A percentile compares a stretch with the other conserved stretches of the same genome.
These are phyloP conservation scores for Papilio machaon DNA, from an alignment of 1,140 invertebrate species.

Conservation along the genomic window DNA sequence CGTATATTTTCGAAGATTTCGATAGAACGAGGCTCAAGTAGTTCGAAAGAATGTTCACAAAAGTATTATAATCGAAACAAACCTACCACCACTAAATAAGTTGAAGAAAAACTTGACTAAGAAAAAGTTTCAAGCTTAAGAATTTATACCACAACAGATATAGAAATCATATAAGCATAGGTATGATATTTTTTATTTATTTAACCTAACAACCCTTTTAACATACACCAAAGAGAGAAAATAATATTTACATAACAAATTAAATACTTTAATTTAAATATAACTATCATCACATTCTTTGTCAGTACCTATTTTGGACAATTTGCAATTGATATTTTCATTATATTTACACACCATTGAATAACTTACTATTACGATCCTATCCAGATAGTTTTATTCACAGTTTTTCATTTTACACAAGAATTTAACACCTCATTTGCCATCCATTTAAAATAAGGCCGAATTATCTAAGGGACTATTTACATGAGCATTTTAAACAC, in stretches of 20 bases:
- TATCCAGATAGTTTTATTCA: slow-evolving; percentile 1
- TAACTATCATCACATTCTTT: slow-evolving; percentile 58
- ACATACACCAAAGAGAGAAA: slow-evolving; percentile 27
- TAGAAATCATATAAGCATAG: background rate
- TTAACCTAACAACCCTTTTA: slow-evolving; percentile 6
- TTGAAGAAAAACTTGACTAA: slow-evolving; percentile 12
- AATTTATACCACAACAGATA: background rate
- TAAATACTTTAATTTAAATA: slow-evolving; percentile 47
- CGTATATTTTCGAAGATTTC: slow-evolving; percentile 25
- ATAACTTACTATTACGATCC: background rate
- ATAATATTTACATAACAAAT: slow-evolving; percentile 37
- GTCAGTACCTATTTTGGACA: slow-evolving; percentile 41
- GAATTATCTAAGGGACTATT: slow-evolving; percentile 53
- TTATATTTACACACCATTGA: slow-evolving; percentile 11
- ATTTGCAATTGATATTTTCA: slow-evolving; percentile 29
- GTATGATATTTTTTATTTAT: background rate
- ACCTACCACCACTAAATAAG: background rate
- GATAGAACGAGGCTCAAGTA: slow-evolving; percentile 34
- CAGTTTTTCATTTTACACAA: background rate
- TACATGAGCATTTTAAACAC: slow-evolving; percentile 77
- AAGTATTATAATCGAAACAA: background rate
- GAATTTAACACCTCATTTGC: slow-evolving; percentile 11
- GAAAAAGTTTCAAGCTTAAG: background rate
- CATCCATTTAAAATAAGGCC: slow-evolving; percentile 10
- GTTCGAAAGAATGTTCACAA: slow-evolving; percentile 35